Conservation (phyloP, 2,888 invertebrate species). For the Biston betularia region DNA sequence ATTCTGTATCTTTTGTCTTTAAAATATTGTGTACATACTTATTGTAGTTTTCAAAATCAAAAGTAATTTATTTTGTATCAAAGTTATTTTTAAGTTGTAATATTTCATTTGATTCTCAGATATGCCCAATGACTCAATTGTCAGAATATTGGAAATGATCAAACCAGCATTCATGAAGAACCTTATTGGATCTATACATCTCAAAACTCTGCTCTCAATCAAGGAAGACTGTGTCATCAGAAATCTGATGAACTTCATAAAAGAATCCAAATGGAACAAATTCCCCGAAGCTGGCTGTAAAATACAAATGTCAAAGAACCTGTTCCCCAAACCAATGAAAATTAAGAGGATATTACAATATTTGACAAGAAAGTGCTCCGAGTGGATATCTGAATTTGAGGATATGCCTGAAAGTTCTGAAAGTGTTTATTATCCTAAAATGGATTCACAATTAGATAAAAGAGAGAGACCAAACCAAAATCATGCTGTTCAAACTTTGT, state of each 20-base stretch:
- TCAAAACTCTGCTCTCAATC: constrained; percentile 57
- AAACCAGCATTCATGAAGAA: constrained; percentile 72
- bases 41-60: too few relatives aligned
- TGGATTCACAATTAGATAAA: constrained; percentile 39
- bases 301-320: constrained; percentile 49
- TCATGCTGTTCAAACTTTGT: constrained; percentile 64
- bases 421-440: constrained; percentile 54
- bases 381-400: constrained; percentile 21
- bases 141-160: constrained; percentile 66
- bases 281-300: constrained; percentile 49
- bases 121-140: constrained; percentile 63
- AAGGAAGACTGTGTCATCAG: constrained; percentile 61
- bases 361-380: constrained; percentile 54
- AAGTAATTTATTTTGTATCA: too few relatives aligned
- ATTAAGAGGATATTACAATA: constrained; percentile 51
- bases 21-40: too few relatives aligned
- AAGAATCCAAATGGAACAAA: constrained; percentile 57
- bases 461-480: constrained; percentile 46
- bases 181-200: constrained; percentile 60
- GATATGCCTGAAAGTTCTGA: constrained; percentile 21
- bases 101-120: constrained; percentile 52
- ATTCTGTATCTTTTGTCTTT: too few relatives aligned
- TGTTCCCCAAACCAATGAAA: constrained; percentile 50
- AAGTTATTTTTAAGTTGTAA: too few relatives aligned
- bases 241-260: constrained; percentile 62